Conservation (phyloP, 2,797 vertebrate species). For the Argya squamiceps region DNA sequence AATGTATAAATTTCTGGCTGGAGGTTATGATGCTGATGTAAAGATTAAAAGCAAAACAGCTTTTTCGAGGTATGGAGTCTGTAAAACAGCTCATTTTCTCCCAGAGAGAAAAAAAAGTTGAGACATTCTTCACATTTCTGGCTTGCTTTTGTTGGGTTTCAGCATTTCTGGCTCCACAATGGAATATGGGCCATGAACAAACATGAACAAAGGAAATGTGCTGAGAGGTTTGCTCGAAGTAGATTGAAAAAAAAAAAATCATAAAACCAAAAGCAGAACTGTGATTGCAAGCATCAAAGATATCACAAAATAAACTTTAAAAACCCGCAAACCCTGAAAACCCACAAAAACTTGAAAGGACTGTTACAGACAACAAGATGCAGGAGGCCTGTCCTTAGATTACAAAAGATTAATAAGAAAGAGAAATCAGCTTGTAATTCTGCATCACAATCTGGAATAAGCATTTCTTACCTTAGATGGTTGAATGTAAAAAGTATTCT, state of each 20-base stretch:
- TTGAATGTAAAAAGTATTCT: neutral
- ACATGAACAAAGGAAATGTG: neutral
- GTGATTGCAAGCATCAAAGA: neutral
- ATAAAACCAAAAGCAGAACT: neutral
- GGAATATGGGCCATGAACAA: neutral
- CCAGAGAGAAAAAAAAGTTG: neutral
- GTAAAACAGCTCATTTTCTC: neutral
- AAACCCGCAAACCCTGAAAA: neutral
- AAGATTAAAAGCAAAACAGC: neutral
- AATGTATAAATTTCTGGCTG: neutral
- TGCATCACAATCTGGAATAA: neutral
- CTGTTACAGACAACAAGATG: neutral
- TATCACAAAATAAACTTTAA: neutral
- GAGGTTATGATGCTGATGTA: neutral
- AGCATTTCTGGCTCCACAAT: neutral
- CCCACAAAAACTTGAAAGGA: neutral
- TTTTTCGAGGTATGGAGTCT: neutral
- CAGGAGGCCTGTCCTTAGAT: neutral
- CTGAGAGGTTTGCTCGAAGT: neutral
- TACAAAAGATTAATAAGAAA: neutral
- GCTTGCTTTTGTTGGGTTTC: neutral
- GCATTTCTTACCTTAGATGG: neutral
- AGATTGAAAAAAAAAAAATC: neutral
- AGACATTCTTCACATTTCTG: slow-evolving; percentile 11
- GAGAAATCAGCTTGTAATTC: neutral